Evolutionary conservation across 2,113 vertebrate species (phyloP), one percentile per base, ranked within the genome.

Genomic region (Clinocottus analis): DNA sequence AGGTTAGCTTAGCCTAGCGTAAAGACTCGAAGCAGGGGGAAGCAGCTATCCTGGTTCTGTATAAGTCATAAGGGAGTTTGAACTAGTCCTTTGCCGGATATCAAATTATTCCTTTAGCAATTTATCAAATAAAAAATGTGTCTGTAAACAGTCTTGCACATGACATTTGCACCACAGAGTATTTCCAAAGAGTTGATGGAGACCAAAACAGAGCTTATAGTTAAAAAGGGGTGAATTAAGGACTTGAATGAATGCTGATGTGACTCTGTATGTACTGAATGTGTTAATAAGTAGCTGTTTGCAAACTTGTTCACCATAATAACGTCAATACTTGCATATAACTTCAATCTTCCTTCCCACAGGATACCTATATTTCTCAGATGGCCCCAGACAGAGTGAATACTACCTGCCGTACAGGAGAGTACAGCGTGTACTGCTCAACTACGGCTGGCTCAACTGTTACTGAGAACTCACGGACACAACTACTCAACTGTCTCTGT

Each of bases 311-410:
- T 23, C 1, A 23, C 23, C 7, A 31, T 19, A 41, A 27, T 23
- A 23, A 33, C 11, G 16, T 10, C 8, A 58, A 29, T 13, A 27
- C 2, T 60, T 58, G 9, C 3, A 47, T 61, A 55, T 70, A n/a
- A 72, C 70, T 1, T 21, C 1, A 25, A 49, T 70, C 2, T 56
- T 76, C 19, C 25, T 29, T 82, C 17, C 78, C 66, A 71, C 75
- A 95, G 94, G 91, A 60, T 94, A 91, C 72, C 71, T 95, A 6
- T 95, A 95, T 72, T 94, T 95, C 85, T 95, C 94, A 14, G 60
- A 85, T 27, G 93, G 94, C 13, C 35, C 94, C 19, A 85, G 72
- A 63, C 94, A 94, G 87, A 90, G n/a, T 16, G 93, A 95, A 76
- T 95, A 94, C 81, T 35, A 78, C 33, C 81, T 88, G 53, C 43